A percentile compares a stretch with the other conserved stretches of the same genome.
Conservation (phyloP, 1,140 invertebrate genomes). For the Drosophila albomicans region DNA sequence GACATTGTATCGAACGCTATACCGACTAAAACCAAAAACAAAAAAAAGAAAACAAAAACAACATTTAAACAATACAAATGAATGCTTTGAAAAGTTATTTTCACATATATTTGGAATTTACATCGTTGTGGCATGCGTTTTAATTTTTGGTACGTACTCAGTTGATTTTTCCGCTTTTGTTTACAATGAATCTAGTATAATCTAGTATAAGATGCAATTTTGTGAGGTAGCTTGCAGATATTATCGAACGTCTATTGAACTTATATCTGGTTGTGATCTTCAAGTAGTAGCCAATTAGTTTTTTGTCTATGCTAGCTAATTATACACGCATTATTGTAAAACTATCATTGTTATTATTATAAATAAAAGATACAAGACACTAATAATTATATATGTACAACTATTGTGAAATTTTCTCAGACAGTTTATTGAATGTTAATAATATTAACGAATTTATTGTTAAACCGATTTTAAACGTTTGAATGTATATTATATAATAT, state of each 20-base stretch:
- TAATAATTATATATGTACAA: constrained; percentile 15
- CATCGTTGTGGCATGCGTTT: constrained; percentile 70
- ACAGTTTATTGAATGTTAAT: constrained; percentile 56
- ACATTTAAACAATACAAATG: constrained; percentile 17
- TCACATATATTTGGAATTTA: constrained; percentile 54
- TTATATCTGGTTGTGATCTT: constrained; percentile 55
- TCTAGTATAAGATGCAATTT: constrained; percentile 7
- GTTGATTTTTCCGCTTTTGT: constrained; percentile 14
- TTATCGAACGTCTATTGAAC: constrained; percentile 16
- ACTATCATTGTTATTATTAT: constrained; percentile 8
- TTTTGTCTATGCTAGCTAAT: constrained; percentile 7
- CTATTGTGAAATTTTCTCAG: constrained; percentile 21
- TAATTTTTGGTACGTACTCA: constrained; percentile 70
- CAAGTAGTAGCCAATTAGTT: constrained; percentile 15
- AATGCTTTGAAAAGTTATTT: constrained; percentile 56
- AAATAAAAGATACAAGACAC: not conserved
- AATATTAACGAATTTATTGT: constrained; percentile 50
- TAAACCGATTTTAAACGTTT: constrained; percentile 49
- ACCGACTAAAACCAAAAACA: not conserved
- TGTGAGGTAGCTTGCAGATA: constrained; percentile 20
- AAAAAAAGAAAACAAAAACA: constrained; percentile 1
- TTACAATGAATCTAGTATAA: not conserved
- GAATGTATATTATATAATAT: constrained; percentile 12
- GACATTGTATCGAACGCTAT: constrained; percentile 47
- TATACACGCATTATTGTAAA: not conserved